phyloP scores from a whole-genome alignment of 2,113 vertebrate genomes.

The Gobiocypris rarus region DNA sequence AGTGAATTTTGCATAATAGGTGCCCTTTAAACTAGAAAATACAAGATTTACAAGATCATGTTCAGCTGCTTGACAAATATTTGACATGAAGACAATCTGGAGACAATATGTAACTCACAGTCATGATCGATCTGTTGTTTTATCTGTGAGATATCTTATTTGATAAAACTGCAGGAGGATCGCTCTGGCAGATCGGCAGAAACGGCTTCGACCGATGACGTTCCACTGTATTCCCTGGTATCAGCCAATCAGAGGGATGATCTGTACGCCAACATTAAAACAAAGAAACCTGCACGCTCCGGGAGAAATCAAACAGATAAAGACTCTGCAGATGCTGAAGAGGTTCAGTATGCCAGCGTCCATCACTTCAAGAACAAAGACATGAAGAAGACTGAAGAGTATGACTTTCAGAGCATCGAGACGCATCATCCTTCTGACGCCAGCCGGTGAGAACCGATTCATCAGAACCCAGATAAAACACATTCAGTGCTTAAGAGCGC shows the following conservation, averaged over 20 bases:
- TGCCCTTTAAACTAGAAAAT: too few species aligned
- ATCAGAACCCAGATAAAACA: neutral
- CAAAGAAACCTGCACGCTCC: neutral
- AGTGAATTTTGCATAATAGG: too few species aligned
- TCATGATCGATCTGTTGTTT: too few species aligned
- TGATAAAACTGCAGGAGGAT: neutral
- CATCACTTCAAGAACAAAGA: constrained; percentile 3
- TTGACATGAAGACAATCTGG: too few species aligned
- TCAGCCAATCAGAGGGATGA: neutral
- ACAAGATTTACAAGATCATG: too few species aligned
- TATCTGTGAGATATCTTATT: neutral
- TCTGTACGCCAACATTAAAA: neutral
- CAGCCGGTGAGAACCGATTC: neutral
- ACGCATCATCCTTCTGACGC: neutral
- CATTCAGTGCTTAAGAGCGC: neutral
- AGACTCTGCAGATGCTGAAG: neutral
- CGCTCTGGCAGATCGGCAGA: neutral
- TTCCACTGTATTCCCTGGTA: neutral
- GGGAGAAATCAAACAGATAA: neutral
- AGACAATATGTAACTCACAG: too few species aligned
- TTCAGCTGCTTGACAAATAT: too few species aligned
- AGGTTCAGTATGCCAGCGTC: constrained; percentile 19
- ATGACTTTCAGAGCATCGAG: neutral
- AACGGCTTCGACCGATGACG: neutral
- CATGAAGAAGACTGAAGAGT: neutral